Conservation (phyloP, 2,797 vertebrate genomes). For the Sphenodon punctatus region DNA sequence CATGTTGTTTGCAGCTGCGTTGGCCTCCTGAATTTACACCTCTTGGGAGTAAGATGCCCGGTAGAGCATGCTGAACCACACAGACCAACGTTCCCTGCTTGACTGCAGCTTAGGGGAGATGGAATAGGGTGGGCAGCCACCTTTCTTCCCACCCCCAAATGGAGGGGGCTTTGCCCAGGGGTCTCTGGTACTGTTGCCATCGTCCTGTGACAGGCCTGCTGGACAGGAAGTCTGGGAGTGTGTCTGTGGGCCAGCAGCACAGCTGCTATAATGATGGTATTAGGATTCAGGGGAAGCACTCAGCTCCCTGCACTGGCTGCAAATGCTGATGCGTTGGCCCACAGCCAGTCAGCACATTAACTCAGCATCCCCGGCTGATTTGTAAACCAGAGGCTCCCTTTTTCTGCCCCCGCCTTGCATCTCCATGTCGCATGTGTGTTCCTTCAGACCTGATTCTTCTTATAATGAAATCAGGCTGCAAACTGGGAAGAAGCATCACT, state of each 20-base stretch:
- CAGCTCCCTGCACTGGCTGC: neutral
- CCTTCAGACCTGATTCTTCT: neutral
- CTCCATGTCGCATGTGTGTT: neutral
- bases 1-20: too few species aligned
- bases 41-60: too few species aligned
- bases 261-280: neutral
- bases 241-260: neutral
- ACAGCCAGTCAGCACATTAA: constrained; percentile 9
- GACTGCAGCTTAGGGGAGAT: neutral
- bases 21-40: too few species aligned
- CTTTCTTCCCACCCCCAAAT: neutral
- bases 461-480: neutral
- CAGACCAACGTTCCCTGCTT: neutral
- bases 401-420: too few species aligned
- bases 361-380: neutral
- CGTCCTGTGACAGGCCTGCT: neutral
- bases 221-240: neutral
- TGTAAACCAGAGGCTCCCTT: neutral
- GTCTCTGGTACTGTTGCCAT: neutral
- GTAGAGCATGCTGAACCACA: too few species aligned
- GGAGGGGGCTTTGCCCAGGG: neutral
- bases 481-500: neutral
- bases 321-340: neutral
- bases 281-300: neutral
- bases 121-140: neutral